Percentiles rank a stretch among this genome's conserved stretches.
These are phyloP conservation scores for Sciurus vulgaris DNA, from an alignment of 2,797 vertebrate genomes.

Conservation along the genomic window DNA sequence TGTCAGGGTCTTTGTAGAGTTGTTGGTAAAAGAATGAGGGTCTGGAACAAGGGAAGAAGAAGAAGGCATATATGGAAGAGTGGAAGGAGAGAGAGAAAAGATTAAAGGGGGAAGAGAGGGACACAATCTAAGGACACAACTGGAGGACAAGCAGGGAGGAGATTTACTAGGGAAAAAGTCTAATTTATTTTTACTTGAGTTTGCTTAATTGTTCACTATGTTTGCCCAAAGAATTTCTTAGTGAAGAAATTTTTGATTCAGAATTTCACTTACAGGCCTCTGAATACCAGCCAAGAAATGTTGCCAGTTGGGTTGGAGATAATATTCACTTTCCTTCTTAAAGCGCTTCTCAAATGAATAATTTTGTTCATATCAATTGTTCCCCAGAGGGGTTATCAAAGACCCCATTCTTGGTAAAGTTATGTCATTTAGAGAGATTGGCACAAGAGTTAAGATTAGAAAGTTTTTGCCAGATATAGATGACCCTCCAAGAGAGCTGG, in stretches of 20 bases:
- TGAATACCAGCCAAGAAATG: not conserved
- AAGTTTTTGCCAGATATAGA: not conserved
- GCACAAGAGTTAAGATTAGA: not conserved
- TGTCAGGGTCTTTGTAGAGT: not conserved
- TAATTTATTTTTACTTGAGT: not conserved
- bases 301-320: not conserved
- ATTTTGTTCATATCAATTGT: not conserved
- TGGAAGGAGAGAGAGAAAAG: not conserved
- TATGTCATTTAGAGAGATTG: not conserved
- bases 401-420: not conserved
- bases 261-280: conserved; percentile 49
- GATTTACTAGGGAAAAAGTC: not conserved
- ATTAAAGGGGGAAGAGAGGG: not conserved
- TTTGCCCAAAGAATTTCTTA: conserved; percentile 9
- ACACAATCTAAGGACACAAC: not conserved
- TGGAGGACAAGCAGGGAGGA: not conserved
- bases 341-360: not conserved
- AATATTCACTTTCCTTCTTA: conserved; percentile 12
- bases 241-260: conserved; percentile 45
- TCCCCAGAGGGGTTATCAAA: not conserved
- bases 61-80: too few relatives aligned
- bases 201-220: not conserved
- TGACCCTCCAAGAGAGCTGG: not conserved
- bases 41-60: not conserved
- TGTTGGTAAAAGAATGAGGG: not conserved